Conservation (phyloP, 2,888 invertebrate species). For the Escarpia spicata region DNA sequence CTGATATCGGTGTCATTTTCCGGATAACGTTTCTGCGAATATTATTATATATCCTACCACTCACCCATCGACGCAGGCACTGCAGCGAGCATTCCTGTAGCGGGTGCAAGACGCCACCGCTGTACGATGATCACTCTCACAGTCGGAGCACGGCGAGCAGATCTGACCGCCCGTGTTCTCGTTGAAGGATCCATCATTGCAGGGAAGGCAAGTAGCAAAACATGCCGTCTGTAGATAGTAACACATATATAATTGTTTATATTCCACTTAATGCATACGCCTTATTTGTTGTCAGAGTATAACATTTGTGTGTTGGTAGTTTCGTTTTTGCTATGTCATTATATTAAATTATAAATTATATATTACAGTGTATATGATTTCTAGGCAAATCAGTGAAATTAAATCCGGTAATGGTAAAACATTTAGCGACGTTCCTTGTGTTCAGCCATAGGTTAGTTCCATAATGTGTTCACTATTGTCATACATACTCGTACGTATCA, state of each 20-base stretch:
- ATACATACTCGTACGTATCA: too few species aligned
- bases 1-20: neutral
- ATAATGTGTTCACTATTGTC: too few species aligned
- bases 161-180: neutral
- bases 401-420: too few species aligned
- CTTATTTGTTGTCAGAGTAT: neutral
- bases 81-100: neutral
- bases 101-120: neutral
- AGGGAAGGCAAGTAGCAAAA: neutral
- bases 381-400: too few species aligned
- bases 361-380: too few species aligned
- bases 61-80: neutral
- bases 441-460: too few species aligned
- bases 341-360: too few species aligned
- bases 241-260: neutral
- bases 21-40: neutral
- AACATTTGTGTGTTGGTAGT: neutral
- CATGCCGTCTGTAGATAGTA: neutral
- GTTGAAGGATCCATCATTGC: neutral
- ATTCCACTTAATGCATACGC: neutral
- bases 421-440: too few species aligned
- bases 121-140: neutral
- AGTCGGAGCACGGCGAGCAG: neutral
- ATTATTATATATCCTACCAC: neutral
- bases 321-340: neutral